Evolutionary conservation across 2,797 vertebrate species (phyloP), one percentile per base, ranked within the genome.

Genomic region (Odontamblyopus rebecca): DNA sequence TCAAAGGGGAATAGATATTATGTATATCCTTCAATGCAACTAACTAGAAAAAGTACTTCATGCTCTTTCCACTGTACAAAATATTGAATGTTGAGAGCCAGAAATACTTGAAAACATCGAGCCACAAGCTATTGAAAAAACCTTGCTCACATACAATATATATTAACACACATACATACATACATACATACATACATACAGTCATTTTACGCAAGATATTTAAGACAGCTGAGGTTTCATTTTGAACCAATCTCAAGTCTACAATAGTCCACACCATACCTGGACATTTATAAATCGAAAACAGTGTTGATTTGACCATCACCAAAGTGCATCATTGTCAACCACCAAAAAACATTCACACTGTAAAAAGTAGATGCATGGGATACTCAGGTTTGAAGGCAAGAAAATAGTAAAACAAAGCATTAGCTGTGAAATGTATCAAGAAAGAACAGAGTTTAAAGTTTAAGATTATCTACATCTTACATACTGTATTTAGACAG

Each of bases 211-310:
- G 86, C 65, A 85, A 88, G 88, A 88, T 89, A 88, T 82, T 89
- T 89, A 91, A 92, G 88, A 93, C 90, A 89, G 78, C 78, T 74
- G 88, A 85, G 83, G 79, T 89, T 86, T 87, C 81, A 87, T 87
- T 89, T 68, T 80, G 73, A 90, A 88, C 81, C 80, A 86, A 44
- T 80, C 61, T 80, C 61, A 57, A 82, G 73, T 53, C 65, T n/a
- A 84, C 85, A 77, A 79, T 83, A 85, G 76, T 85, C 81, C 78
- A 75, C 78, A 87, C 65, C 80, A 78, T 2, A 82, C 88, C 81
- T 71, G 70, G 84, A 88, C 80, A 82, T 81, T 79, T 69, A 76
- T 80, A 69, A 83, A 86, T 82, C 78, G 67, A 87, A 73, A 85
- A 89, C 82, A 85, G 82, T 75, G 82, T 89, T 89, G 86, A 79